Percentiles rank a stretch among this genome's conserved stretches.
Evolutionary conservation across 2,797 vertebrate genomes (phyloP).

Genomic region (Pogonophryne albipinna): DNA sequence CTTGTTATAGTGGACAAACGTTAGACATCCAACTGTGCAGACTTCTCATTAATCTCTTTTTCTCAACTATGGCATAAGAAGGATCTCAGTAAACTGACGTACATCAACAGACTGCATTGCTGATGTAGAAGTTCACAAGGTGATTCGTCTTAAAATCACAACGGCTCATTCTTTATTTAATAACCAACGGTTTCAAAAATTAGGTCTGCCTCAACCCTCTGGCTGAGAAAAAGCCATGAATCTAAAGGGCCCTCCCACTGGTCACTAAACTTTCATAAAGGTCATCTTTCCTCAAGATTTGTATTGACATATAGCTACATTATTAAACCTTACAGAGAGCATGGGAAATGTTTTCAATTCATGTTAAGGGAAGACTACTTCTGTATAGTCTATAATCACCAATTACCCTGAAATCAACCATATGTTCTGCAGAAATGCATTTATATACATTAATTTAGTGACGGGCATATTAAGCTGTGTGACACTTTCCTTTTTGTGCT

Average conservation of each 20-base stretch:
- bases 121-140: slow-evolving; percentile 40
- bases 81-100: slow-evolving; percentile 11
- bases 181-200: slow-evolving; percentile 28
- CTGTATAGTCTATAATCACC: neutral
- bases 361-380: neutral
- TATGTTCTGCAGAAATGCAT: neutral
- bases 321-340: slow-evolving; percentile 15
- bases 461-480: neutral
- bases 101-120: slow-evolving; percentile 26
- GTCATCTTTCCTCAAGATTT: slow-evolving; percentile 13
- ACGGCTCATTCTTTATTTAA: slow-evolving; percentile 44
- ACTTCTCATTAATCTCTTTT: slow-evolving; percentile 67
- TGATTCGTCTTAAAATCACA: slow-evolving; percentile 22
- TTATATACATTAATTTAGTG: neutral
- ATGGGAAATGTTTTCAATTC: neutral
- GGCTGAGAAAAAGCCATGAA: slow-evolving; percentile 21
- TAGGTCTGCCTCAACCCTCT: slow-evolving; percentile 12
- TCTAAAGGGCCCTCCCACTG: neutral
- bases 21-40: slow-evolving; percentile 39
- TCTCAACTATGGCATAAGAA: slow-evolving; percentile 44
- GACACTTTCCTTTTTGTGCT: neutral
- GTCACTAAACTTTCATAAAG: slow-evolving; percentile 23
- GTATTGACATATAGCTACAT: slow-evolving; percentile 22
- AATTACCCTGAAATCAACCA: neutral
- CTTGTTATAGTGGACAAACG: slow-evolving; percentile 76